These are phyloP conservation scores for Bradypodion pumilum DNA, from an alignment of 2,797 vertebrate species.

Conservation along the genomic window DNA sequence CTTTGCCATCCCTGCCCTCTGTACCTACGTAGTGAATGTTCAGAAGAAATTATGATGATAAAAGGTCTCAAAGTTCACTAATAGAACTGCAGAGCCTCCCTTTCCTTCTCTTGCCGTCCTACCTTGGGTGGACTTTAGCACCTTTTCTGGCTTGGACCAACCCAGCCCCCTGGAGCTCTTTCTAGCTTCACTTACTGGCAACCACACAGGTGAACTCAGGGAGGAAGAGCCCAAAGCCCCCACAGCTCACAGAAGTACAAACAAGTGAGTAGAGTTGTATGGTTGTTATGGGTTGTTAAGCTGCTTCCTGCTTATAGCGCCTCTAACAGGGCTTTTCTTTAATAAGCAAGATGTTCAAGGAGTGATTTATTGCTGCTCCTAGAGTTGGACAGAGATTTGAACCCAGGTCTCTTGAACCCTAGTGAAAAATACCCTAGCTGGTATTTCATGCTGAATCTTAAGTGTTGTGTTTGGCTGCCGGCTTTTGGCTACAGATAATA, in stretches of 20 bases:
- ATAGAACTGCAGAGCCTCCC: conserved; percentile 28
- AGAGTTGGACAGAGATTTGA: no score
- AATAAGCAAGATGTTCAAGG: no score
- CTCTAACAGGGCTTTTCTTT: no score
- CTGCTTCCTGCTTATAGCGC: no score
- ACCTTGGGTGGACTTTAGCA: conserved; percentile 63
- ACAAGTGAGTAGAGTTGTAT: conserved; percentile 53
- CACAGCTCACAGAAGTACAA: not conserved
- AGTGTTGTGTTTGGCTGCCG: no score
- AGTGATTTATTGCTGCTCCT: no score
- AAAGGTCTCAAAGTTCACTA: conserved; percentile 70
- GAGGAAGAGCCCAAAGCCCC: not conserved
- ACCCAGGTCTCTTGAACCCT: no score
- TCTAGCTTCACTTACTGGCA: conserved; percentile 13
- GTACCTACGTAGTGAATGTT: conserved; percentile 46
- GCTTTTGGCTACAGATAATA: no score
- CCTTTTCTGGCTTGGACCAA: conserved; percentile 42
- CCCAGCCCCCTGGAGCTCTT: conserved; percentile 40
- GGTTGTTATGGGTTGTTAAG: no score
- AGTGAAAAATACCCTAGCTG: fast-evolving
- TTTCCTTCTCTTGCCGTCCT: conserved; percentile 47
- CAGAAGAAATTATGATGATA: conserved; percentile 29
- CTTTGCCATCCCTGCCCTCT: conserved; percentile 31
- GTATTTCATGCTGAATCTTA: no score
- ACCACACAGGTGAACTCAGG: conserved; percentile 20